Evolutionary conservation across 2,113 vertebrate species (phyloP).

Genomic region (Indri indri): DNA sequence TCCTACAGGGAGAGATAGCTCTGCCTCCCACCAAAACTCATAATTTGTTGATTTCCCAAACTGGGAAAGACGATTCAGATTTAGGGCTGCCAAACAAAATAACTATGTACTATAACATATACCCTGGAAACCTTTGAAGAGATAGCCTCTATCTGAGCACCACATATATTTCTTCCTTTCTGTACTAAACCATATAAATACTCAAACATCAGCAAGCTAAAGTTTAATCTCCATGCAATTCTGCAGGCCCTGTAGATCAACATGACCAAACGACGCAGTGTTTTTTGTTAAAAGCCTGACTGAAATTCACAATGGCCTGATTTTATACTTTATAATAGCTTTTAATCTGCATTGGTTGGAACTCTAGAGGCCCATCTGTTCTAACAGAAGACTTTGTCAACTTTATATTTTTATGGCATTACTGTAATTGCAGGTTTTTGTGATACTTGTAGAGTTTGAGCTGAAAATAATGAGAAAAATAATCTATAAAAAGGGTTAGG

Average conservation of each 20-base stretch:
- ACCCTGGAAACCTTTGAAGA: slow-evolving; percentile 13
- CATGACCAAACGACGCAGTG: slow-evolving; percentile 66
- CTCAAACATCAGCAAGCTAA: slow-evolving; percentile 55
- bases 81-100: slow-evolving; percentile 17
- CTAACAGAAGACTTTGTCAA: slow-evolving; percentile 79
- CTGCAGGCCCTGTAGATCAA: slow-evolving; percentile 52
- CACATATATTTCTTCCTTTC: slow-evolving; percentile 52
- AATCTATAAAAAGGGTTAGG: slow-evolving; percentile 80
- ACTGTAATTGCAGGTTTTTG: slow-evolving; percentile 82
- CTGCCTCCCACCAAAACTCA: slow-evolving; percentile 36
- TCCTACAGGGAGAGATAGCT: background rate
- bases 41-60: slow-evolving; percentile 26
- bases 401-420: slow-evolving; percentile 82
- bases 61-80: background rate
- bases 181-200: slow-evolving; percentile 61
- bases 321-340: slow-evolving; percentile 81
- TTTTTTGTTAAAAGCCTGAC: slow-evolving; percentile 75
- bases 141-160: background rate
- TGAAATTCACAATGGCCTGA: slow-evolving; percentile 82
- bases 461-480: slow-evolving; percentile 77
- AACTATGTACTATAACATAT: background rate
- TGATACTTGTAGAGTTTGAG: slow-evolving; percentile 67
- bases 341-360: slow-evolving; percentile 79
- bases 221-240: slow-evolving; percentile 65
- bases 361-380: slow-evolving; percentile 74